Base-by-base conservation (phyloP, 2,888 invertebrate genomes). In the Calameuta pallipes region DNA sequence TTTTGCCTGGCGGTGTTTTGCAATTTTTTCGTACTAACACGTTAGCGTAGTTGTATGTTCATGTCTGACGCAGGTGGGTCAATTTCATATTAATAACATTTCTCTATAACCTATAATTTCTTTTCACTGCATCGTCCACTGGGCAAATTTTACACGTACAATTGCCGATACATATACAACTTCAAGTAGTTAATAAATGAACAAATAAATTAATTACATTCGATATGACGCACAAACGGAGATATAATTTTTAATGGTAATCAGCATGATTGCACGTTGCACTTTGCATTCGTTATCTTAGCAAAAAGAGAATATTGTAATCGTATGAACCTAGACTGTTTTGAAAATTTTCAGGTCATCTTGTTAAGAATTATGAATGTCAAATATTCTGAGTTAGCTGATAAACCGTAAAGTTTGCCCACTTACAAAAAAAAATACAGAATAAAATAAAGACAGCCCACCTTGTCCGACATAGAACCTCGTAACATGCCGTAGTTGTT, bases 1-100 rank as follows among this genome's bases (percentile, higher is more conserved):
- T 83, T 83, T 86, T 87, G 89, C 89, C 88, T 90, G 89, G 86
- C 82, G 80, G 86, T 88, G 88, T 89, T 89, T 89, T 89, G 87
- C 87, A 85, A 87, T 86, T 86, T 82, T 83, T 86, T 86, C 76
- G 80, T 89, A 89, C 89, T 89, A 90, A 90, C 89, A 87, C 81
- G 78, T 77, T 84, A 83, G 83, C 83, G 80, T 80, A 82, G 78
- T 80, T 79, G 76, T 79, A 77, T 87, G 85, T 86, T 89, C 76
- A 80, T 87, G 86, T 89, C 86, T 81, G 86, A 86, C 85, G 86
- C 87, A 89, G 89, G 86, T 88, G 88, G 87, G 87, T 88, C 83
- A 80, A 83, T 35, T 56, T 34, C 73, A 75, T 78, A 34, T 71
- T 71, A 56, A 56, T 56, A 56, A 56, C 56, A 56, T 23, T 56